Base-by-base conservation (phyloP, 2,888 invertebrate species). In the Melipona bicolor region DNA sequence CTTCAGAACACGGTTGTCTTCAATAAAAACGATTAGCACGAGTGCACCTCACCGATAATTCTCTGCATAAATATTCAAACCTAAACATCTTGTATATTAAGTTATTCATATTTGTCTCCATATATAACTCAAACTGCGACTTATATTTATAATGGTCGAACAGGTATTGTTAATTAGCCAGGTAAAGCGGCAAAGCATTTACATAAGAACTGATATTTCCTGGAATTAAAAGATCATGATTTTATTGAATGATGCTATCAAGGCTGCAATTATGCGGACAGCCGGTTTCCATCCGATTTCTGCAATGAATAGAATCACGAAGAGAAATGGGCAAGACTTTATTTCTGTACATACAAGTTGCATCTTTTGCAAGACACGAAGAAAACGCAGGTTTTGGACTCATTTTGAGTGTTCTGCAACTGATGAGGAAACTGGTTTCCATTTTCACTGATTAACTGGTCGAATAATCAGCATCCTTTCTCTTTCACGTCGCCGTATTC, bases 401-500 rank as follows among this genome's bases (percentile, higher is more conserved):
- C 43, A 1, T 43, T 43, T 43, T 9, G 9, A 43, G 11, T 11
- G 43, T 43, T 43, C 1, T 36, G 36, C 43, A 43, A 43, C 43
- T 43, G 43, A 9, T 1, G 11, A 49, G 6, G 0, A 32, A 62
- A 32, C 17, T 67, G 50, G 36, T 64, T 59, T n/a, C 36, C 11
- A n/a, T 61, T 32, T 71, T 65, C 43, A 32, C 6, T 36, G 59
- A 13, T 36, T 62, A 17, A 43, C 6, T 21, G 43, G 9, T 4
- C 17, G 32, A 17, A 50, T n/a, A 36, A 59, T 88, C 69, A 87
- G 43, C 87, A 88, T 32, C 56, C 77, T 17, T 80, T 43, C 49
- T 80, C 59, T 43, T 77, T 79, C 11, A 2, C 73, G 2, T 32
- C 80, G 0, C 54, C 49, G 24, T 89, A 92, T 36, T 84, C 79